Percentiles rank a stretch among this genome's conserved stretches.
These are phyloP conservation scores for Poeciliopsis infans DNA, from an alignment of 2,797 vertebrate genomes.

Conservation along the genomic window DNA sequence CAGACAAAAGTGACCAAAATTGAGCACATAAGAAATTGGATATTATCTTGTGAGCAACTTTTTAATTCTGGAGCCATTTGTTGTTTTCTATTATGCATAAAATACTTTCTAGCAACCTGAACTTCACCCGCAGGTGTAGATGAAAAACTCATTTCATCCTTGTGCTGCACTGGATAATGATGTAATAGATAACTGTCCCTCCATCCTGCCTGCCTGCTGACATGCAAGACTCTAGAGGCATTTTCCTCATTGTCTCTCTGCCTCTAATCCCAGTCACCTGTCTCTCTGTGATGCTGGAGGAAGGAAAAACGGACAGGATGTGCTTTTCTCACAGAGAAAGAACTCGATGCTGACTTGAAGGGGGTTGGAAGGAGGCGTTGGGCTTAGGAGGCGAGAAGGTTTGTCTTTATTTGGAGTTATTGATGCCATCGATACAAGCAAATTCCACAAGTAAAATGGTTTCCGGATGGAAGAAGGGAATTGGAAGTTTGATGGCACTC, in stretches of 20 bases:
- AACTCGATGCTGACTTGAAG: conserved; percentile 36
- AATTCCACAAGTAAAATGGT: conserved; percentile 63
- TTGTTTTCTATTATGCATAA: neutral
- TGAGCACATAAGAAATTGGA: neutral
- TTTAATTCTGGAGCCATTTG: neutral
- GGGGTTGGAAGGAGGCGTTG: neutral
- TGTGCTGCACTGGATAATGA: conserved; percentile 57
- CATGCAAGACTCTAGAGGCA: conserved; percentile 51
- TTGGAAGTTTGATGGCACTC: conserved; percentile 76
- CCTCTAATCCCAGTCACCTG: conserved; percentile 60
- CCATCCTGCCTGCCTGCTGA: conserved; percentile 46
- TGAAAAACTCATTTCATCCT: conserved; percentile 49
- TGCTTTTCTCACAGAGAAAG: conserved; percentile 15
- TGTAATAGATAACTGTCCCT: conserved; percentile 58
- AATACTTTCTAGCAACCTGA: conserved; percentile 58
- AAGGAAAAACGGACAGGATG: conserved; percentile 14
- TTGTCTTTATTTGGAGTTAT: conserved; percentile 52
- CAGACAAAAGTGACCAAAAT: neutral
- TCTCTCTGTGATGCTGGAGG: conserved; percentile 33
- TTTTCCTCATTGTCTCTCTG: conserved; percentile 53
- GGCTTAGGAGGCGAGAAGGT: neutral
- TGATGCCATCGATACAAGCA: conserved; percentile 67
- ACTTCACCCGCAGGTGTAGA: conserved; percentile 61
- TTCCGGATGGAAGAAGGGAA: conserved; percentile 70
- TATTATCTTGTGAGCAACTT: neutral